Base-by-base conservation (phyloP, 2,797 vertebrate genomes). In the Parauchenoglanis ngamensis region DNA sequence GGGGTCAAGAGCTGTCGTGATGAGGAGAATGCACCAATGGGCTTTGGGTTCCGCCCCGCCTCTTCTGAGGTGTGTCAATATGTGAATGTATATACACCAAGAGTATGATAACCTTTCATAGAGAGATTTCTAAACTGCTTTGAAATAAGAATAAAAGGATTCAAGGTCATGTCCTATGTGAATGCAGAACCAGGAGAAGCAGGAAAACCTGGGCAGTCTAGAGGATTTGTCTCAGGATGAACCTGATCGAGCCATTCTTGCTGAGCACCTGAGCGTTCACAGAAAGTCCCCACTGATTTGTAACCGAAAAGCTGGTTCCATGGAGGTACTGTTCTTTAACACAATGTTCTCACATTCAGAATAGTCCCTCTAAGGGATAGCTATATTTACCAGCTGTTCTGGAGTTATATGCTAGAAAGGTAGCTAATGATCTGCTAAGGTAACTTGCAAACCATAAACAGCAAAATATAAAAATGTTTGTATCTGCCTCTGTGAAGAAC, bases 231-330 rank as follows among this genome's bases (percentile, higher is more conserved):
- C 96, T 1, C 95, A 94, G 3, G 97, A 98, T 46, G 96, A 98
- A 88, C 92, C 94, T 0, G 97, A 98, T 86, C 90, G 90, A 0
- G 95, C 92, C 0, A 94, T 92, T 23, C 92, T 95, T 73, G 90
- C 93, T 0, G 98, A 99, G 86, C 95, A 95, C 0, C 91, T 96
- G 86, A 94, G 94, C 93, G 86, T 97, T 65, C 97, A 96, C 65
- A 95, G 95, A 57, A 95, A 95, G 87, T 98, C 98, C 0, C 98
- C 97, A 0, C 96, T 99, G 88, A 96, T 97, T 88, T 96, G 97
- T 87, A 96, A 95, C 88, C 93, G 97, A 52, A 99, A 99, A 93
- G 95, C 97, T 0, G 97, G 98, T 59, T 99, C 98, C 87, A 98
- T 99, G 98, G 98, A 99, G 97, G 98, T 99, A 97, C 90, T 3